phyloP scores from a whole-genome alignment of 2,797 vertebrate genomes.

The Crax fasciolata region DNA sequence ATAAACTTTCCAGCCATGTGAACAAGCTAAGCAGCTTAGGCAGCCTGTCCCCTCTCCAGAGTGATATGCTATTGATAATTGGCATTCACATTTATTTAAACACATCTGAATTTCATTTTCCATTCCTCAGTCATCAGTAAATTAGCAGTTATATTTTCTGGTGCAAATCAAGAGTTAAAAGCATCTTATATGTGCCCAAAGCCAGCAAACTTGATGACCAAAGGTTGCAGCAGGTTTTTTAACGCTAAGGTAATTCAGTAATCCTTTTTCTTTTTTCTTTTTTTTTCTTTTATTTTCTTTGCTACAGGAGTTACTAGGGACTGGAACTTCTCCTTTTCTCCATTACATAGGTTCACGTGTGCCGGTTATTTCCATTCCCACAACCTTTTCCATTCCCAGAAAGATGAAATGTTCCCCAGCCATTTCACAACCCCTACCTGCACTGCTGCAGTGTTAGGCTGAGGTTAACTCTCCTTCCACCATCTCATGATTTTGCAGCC shows the following conservation, averaged over 20 bases:
- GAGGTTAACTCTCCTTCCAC: neutral
- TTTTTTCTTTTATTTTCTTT: neutral
- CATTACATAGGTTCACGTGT: neutral
- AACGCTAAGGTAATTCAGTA: neutral
- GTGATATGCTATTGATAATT: neutral
- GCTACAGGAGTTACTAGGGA: neutral
- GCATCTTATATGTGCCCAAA: neutral
- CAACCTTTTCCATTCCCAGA: neutral
- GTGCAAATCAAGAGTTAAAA: neutral
- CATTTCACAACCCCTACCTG: neutral
- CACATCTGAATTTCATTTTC: neutral
- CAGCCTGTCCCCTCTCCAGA: neutral
- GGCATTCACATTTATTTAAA: neutral
- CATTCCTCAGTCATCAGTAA: neutral
- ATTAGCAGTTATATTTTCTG: neutral
- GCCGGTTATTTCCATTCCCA: neutral
- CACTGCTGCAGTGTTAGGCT: neutral
- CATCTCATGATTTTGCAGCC: conserved; percentile 1
- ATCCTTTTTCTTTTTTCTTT: neutral
- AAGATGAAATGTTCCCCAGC: neutral
- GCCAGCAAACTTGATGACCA: neutral
- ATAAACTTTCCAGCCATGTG: neutral
- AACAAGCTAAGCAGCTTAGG: neutral
- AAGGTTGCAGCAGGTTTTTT: neutral
- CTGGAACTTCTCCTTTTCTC: neutral